Conservation (phyloP, 1,140 invertebrate species). For the Trachymyrmex cornetzi region DNA sequence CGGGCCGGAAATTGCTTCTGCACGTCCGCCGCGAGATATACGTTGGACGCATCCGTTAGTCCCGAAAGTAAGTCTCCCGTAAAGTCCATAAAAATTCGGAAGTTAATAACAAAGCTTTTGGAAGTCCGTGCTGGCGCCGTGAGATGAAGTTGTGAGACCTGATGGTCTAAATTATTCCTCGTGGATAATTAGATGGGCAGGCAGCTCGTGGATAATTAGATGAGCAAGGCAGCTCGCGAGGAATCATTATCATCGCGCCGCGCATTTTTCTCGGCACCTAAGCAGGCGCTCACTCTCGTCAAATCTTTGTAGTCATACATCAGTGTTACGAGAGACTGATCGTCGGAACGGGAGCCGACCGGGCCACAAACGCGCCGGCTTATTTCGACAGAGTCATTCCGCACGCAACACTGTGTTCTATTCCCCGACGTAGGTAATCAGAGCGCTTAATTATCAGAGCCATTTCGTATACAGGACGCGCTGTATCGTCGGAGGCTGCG, state of each 20-base stretch:
- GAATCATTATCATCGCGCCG: constrained; percentile 47
- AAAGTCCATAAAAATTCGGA: constrained; percentile 46
- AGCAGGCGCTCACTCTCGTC: constrained; percentile 46
- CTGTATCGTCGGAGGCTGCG: constrained; percentile 25
- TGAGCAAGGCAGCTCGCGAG: constrained; percentile 17
- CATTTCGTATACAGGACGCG: constrained; percentile 51
- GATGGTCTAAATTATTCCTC: constrained; percentile 43
- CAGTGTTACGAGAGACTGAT: constrained; percentile 64
- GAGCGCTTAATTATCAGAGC: constrained; percentile 71
- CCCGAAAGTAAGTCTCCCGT: constrained; percentile 21
- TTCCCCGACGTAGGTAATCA: constrained; percentile 69
- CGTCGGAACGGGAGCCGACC: constrained; percentile 57
- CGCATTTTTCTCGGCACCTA: constrained; percentile 40
- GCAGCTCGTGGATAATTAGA: constrained; percentile 48
- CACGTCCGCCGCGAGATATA: background rate
- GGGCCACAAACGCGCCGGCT: constrained; percentile 62
- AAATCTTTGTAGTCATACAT: constrained; percentile 55
- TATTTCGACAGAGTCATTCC: constrained; percentile 68
- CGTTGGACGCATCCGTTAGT: background rate
- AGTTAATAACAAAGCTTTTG: constrained; percentile 20
- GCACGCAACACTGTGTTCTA: constrained; percentile 45
- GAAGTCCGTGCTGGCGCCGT: constrained; percentile 7
- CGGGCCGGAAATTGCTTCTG: constrained; percentile 29
- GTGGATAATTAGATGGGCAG: constrained; percentile 45
- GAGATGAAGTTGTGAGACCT: constrained; percentile 49